Evolutionary conservation across 2,113 vertebrate genomes (phyloP), one percentile per base, ranked within the genome.

Genomic region (Pristiophorus japonicus): DNA sequence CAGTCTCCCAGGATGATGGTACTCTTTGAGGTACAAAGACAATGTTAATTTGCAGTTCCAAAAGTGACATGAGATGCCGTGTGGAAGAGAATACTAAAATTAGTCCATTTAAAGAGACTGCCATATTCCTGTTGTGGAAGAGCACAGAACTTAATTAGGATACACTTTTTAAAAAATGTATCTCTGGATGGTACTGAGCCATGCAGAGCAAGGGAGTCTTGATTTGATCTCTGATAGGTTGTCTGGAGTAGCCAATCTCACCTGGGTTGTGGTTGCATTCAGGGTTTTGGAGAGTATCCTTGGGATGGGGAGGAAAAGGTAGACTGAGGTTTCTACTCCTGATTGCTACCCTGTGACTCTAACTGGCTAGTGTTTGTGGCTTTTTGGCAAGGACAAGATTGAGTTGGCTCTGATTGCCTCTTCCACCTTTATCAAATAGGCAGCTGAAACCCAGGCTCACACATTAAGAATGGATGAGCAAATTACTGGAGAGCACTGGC

Each of bases 11-110:
- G 65, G 47, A 24, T 27, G 42, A 67, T 70, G 38, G 24, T 94
- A 66, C 10, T 70, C 12, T 73, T 94, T 93, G n/a, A 93, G 59
- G 34, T 65, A 66, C 18, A 65, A 93, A 66, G 38, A 66, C 62
- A 93, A 42, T 66, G n/a, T 93, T n/a, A 66, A 66, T 65, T 93
- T 93, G 62, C 91, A 66, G 10, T 65, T 65, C 7, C 91, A 93
- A 62, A 93, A 93, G 42, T 93, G 88, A 92, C 59, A 62, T 2
- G 22, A 93, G 91, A 63, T 66, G 62, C 90, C 34, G 16, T 66
- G 38, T 24, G 62, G n/a, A 38, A 93, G n/a, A 18, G 62, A 66
- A 93, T 14, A 63, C 59, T 42, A 11, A 38, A 92, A n/a, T 42
- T 42, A 66, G 63, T 63, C n/a, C 62, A 62, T 24, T 91, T n/a